Conservation (phyloP, 2,113 vertebrate genomes). For the Vidua macroura region DNA sequence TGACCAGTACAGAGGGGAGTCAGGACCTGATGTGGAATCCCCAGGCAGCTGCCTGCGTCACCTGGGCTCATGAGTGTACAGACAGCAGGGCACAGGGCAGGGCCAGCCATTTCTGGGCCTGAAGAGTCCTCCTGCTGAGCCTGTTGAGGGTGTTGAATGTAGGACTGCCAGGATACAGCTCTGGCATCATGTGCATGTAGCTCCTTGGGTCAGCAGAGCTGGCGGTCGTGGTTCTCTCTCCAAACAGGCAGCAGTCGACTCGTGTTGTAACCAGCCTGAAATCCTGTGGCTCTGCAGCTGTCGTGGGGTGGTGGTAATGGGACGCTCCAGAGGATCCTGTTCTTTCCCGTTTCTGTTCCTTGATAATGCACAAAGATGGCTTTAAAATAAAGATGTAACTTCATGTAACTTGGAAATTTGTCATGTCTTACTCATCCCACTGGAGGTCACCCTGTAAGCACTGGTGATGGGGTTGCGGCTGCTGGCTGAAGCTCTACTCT, state of each 20-base stretch:
- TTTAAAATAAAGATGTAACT: conserved; percentile 42
- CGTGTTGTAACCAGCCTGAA: rapidly evolving
- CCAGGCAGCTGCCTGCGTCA: rapidly evolving
- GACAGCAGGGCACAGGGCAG: neutral
- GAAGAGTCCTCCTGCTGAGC: neutral
- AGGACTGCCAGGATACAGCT: neutral
- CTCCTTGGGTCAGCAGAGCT: neutral
- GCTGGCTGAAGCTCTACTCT: neutral
- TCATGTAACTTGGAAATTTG: neutral
- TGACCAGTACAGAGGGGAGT: rapidly evolving
- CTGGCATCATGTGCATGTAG: rapidly evolving
- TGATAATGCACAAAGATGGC: neutral
- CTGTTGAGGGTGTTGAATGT: rapidly evolving
- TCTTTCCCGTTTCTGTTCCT: neutral
- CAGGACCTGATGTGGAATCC: rapidly evolving
- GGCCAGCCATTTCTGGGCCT: neutral
- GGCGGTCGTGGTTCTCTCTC: rapidly evolving
- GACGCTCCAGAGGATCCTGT: neutral
- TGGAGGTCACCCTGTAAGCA: neutral
- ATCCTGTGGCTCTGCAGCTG: rapidly evolving
- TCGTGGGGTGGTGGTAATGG: neutral
- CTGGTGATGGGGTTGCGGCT: rapidly evolving
- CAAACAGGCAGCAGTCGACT: neutral
- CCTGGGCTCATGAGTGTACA: rapidly evolving
- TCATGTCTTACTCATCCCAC: conserved; percentile 5